These are phyloP conservation scores for Nymphalis polychloros DNA, from an alignment of 2,888 invertebrate genomes.

Conservation along the genomic window DNA sequence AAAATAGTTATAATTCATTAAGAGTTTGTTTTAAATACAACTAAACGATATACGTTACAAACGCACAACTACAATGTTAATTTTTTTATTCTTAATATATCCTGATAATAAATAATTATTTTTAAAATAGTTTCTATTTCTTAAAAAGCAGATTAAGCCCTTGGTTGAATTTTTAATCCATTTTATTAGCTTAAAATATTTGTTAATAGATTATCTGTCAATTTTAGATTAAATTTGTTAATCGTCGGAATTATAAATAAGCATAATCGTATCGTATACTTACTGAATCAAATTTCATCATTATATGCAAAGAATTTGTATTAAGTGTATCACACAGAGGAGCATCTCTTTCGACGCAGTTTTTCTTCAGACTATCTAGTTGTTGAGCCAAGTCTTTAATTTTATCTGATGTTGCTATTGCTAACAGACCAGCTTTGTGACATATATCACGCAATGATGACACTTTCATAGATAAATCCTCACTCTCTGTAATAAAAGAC, in stretches of 20 bases:
- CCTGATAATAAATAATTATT: too few species aligned
- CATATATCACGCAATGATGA: conserved; percentile 81
- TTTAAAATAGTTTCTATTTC: too few species aligned
- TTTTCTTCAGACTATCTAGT: conserved; percentile 82
- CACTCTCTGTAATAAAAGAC: conserved; percentile 73
- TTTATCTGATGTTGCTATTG: conserved; percentile 80
- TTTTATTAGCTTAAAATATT: too few species aligned
- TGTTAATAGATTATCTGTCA: too few species aligned
- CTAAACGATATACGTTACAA: background rate
- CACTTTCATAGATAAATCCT: conserved; percentile 81
- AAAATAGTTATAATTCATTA: conserved; percentile 32
- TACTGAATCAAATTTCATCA: conserved; percentile 84
- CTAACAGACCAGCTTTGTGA: conserved; percentile 77
- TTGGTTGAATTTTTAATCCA: too few species aligned
- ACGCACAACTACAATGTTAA: too few species aligned
- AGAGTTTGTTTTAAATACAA: background rate
- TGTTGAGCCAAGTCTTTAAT: conserved; percentile 82
- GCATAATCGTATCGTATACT: conserved; percentile 8
- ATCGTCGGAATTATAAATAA: too few species aligned
- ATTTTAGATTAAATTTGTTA: too few species aligned
- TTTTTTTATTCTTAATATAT: too few species aligned
- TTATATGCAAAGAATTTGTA: conserved; percentile 85
- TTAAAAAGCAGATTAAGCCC: too few species aligned
- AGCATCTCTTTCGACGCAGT: conserved; percentile 86
- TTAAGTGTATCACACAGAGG: conserved; percentile 89